These are phyloP conservation scores for Halcyon smyrnensis DNA, from an alignment of 2,797 vertebrate species.

Conservation along the genomic window DNA sequence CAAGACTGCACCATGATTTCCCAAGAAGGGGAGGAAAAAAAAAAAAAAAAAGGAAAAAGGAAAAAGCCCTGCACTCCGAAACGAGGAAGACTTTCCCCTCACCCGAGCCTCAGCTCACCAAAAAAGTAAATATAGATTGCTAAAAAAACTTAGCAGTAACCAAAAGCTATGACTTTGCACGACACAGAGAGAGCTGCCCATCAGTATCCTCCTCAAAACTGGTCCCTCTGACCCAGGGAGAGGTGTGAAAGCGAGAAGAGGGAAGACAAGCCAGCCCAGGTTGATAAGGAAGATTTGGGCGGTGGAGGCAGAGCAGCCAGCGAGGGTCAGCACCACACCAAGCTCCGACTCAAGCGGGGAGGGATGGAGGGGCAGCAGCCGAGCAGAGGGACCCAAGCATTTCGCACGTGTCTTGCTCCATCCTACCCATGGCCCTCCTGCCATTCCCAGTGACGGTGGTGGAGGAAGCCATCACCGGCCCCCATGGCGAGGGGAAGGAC, in stretches of 20 bases:
- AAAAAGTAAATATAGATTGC: neutral
- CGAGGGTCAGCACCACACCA: rapidly evolving
- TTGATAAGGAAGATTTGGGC: neutral
- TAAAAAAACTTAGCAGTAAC: neutral
- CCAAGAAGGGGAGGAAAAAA: neutral
- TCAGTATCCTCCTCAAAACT: neutral
- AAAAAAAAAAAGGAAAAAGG: too few relatives aligned
- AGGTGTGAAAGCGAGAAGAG: neutral
- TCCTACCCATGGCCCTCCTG: neutral
- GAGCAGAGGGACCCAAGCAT: neutral
- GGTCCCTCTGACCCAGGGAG: neutral
- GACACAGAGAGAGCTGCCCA: neutral
- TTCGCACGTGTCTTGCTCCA: rapidly evolving
- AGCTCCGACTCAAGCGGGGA: neutral
- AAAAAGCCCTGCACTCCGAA: neutral
- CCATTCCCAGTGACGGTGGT: neutral
- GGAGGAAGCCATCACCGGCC: neutral
- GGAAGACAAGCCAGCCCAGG: neutral
- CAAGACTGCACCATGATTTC: rapidly evolving
- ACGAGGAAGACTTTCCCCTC: neutral
- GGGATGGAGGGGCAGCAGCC: neutral
- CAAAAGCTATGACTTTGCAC: neutral
- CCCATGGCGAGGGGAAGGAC: neutral
- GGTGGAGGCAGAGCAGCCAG: slow-evolving; percentile 32
- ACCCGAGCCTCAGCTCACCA: neutral